Evolutionary conservation across 92 coral and sea anemone genomes (phyloP), one percentile per base, ranked within the genome.

Genomic region (Paragorgia papillata): DNA sequence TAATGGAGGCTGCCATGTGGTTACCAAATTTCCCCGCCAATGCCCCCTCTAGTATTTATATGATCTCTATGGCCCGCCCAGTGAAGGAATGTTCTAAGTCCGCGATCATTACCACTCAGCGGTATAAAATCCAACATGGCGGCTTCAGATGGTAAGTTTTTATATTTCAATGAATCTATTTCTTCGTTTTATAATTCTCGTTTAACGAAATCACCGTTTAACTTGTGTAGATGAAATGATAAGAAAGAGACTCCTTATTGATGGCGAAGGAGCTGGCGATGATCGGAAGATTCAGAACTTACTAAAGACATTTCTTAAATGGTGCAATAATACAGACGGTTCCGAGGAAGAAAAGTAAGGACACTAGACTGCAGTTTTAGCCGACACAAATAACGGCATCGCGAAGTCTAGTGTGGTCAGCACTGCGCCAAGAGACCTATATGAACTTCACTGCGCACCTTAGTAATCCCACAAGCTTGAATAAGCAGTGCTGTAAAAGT

Each of bases 251-350:
- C 67, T 92, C 48, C 77, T 95, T 73, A 91, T 95, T 33, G 99
- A 95, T 66, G 99, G 99, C n/a, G 99, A 91, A 69, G 99, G 99
- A 21, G 96, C 87, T 7, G 99, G 99, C 2, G 99, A 95, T 63
- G 97, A 92, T 66, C 91, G 99, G 0, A 82, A 96, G 64, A 90
- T 95, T 34, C 92, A 96, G 40, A 87, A 97, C 6, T 75, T 95
- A 39, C 77, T 95, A 24, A 95, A 74, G 79, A 91, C 99, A 10
- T 91, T 95, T 73, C 37, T 95, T 29, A 95, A 87, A 64, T 95
- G 99, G 99, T 91, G 91, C 15, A 91, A 87, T 69, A 49, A 84
- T 29, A 81, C 91, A 0, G 87, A 69, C 15, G 78, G 78, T 1
- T 53, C 78, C 0, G 95, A 91, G 55, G 87, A 88, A 10, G 91